These are phyloP conservation scores for Himalopsyche phryganea DNA, from an alignment of 1,140 invertebrate species.

Conservation along the genomic window DNA sequence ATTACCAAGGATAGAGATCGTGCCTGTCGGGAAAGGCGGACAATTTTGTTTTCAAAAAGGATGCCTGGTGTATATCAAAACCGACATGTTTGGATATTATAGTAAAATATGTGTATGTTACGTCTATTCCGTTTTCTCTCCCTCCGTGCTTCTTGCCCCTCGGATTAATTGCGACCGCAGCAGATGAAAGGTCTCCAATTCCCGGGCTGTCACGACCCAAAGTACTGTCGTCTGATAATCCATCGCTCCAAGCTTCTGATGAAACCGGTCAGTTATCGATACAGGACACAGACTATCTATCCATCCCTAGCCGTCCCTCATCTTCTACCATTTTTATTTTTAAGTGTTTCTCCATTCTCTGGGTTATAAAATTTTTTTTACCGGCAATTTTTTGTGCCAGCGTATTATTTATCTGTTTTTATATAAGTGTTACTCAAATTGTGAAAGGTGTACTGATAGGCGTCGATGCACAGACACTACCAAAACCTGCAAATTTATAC, in stretches of 20 bases:
- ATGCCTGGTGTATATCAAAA: not conserved
- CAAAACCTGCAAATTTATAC: too few species aligned
- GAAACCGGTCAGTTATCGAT: conserved; percentile 77
- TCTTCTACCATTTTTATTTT: conserved; percentile 22
- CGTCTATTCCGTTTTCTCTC: conserved; percentile 15
- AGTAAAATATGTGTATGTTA: conserved; percentile 33
- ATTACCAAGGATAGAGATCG: too few species aligned
- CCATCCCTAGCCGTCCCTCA: conserved; percentile 28
- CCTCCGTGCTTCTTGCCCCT: conserved; percentile 34
- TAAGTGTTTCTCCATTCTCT: not conserved
- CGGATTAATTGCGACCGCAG: conserved; percentile 36
- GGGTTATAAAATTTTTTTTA: not conserved
- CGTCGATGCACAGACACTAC: too few species aligned
- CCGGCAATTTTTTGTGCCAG: conserved; percentile 14
- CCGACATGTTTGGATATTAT: not conserved
- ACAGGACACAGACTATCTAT: conserved; percentile 13
- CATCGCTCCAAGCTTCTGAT: conserved; percentile 91
- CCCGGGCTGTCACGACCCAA: conserved; percentile 89
- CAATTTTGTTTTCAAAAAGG: too few species aligned
- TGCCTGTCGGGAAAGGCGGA: too few species aligned
- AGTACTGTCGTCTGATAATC: conserved; percentile 90
- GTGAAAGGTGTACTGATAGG: too few species aligned
- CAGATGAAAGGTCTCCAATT: conserved; percentile 94
- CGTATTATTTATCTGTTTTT: too few species aligned
- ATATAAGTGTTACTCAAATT: too few species aligned